phyloP scores from a whole-genome alignment of 1,140 invertebrate genomes.

The Formica selysi region DNA sequence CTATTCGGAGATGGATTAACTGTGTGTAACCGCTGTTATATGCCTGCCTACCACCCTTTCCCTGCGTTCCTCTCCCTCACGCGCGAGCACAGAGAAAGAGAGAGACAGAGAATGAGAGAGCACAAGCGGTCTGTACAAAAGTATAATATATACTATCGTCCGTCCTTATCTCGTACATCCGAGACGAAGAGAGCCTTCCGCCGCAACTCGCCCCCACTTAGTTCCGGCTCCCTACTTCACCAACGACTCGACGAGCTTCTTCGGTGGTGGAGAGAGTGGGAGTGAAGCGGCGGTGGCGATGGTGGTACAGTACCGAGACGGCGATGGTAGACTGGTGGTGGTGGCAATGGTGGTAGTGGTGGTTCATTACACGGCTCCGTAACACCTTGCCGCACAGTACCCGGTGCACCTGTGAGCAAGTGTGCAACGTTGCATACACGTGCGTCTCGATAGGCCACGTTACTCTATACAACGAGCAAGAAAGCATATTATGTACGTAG shows the following conservation, averaged over 20 bases:
- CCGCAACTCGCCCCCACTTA: conserved; percentile 64
- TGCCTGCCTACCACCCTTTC: conserved; percentile 74
- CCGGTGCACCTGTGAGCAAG: conserved; percentile 60
- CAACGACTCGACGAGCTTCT: conserved; percentile 53
- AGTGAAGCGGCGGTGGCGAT: conserved; percentile 52
- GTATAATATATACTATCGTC: conserved; percentile 74
- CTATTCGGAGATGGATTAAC: conserved; percentile 80
- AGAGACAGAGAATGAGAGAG: not conserved
- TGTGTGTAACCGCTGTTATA: conserved; percentile 74
- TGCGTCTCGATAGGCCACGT: conserved; percentile 67
- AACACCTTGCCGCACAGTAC: conserved; percentile 64
- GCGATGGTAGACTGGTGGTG: conserved; percentile 10
- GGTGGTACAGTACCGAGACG: conserved; percentile 17
- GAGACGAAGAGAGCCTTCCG: conserved; percentile 65
- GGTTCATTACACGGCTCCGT: conserved; percentile 73
- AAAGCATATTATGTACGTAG: conserved; percentile 77
- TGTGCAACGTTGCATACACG: conserved; percentile 67
- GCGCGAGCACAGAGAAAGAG: not conserved
- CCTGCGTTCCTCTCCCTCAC: conserved; percentile 55
- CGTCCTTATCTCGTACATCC: conserved; percentile 60
- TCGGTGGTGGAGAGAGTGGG: conserved; percentile 49
- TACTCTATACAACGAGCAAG: conserved; percentile 75
- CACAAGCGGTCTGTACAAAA: conserved; percentile 61
- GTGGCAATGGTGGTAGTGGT: conserved; percentile 42
- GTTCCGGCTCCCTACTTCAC: conserved; percentile 65